These are phyloP conservation scores for Acrossocheilus wenchowensis DNA, from an alignment of 2,797 vertebrate genomes.

Conservation along the genomic window DNA sequence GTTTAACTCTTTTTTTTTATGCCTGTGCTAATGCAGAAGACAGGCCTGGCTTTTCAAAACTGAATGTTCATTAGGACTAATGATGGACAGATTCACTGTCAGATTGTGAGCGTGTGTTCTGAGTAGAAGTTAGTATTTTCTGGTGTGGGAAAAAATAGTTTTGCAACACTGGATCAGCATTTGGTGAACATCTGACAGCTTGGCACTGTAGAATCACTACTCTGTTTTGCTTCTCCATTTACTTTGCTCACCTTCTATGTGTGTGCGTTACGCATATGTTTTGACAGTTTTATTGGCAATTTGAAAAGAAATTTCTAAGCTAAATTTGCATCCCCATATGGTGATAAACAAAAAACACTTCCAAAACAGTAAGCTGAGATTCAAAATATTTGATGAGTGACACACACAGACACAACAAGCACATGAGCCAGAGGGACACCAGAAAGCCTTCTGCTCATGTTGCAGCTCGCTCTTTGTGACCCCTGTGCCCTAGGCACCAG, in stretches of 20 bases:
- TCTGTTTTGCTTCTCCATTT: conserved; percentile 38
- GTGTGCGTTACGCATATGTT: neutral
- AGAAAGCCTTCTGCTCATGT: conserved; percentile 35
- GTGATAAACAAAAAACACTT: neutral
- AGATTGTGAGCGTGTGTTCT: neutral
- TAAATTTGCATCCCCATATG: conserved; percentile 12
- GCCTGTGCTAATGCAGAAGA: neutral
- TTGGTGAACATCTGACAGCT: conserved; percentile 37
- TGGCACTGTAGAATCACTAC: neutral
- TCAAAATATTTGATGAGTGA: neutral
- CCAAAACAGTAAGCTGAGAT: neutral
- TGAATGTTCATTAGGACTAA: conserved; percentile 2
- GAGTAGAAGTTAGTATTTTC: neutral
- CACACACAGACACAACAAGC: conserved; percentile 29
- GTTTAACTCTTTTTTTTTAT: neutral
- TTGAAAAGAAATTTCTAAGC: neutral
- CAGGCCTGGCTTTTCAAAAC: neutral
- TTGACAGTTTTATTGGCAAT: conserved; percentile 13
- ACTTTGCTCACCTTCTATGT: conserved; percentile 12
- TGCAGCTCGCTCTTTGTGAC: conserved; percentile 12
- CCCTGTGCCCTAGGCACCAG: neutral
- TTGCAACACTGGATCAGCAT: conserved; percentile 21
- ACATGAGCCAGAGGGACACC: conserved; percentile 32
- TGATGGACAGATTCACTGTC: neutral
- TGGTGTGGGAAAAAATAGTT: neutral